Evolutionary conservation across 1,140 invertebrate genomes (phyloP).

Genomic region (Brachionus manjavacas): DNA sequence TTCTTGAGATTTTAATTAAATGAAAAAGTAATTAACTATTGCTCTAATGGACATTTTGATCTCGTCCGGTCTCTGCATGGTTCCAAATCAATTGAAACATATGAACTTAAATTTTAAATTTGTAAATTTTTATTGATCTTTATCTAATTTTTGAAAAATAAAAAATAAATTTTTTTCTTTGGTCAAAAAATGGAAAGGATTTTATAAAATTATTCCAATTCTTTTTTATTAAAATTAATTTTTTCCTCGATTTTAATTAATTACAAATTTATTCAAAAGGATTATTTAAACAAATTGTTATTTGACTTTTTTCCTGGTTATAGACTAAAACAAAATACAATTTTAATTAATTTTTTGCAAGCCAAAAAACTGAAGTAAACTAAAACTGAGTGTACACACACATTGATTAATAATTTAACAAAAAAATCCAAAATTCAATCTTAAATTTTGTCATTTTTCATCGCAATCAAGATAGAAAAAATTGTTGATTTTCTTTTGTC

Average conservation of each 20-base stretch:
- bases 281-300: neutral
- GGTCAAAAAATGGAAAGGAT: neutral
- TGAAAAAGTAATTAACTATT: neutral
- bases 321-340: neutral
- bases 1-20: neutral
- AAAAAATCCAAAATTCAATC: no score
- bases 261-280: neutral
- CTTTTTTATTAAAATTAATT: neutral
- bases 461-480: neutral
- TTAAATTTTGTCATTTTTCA: neutral
- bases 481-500: neutral
- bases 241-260: neutral
- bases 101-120: neutral
- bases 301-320: neutral
- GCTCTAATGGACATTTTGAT: neutral
- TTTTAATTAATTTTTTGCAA: neutral
- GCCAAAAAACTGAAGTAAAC: neutral
- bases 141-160: neutral
- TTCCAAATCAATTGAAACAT: neutral
- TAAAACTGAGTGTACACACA: neutral
- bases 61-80: neutral
- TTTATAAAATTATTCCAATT: neutral
- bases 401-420: no score
- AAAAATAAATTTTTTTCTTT: no score
- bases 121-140: neutral